These are phyloP conservation scores for Xestia xanthographa DNA, from an alignment of 2,888 invertebrate species.

Conservation along the genomic window DNA sequence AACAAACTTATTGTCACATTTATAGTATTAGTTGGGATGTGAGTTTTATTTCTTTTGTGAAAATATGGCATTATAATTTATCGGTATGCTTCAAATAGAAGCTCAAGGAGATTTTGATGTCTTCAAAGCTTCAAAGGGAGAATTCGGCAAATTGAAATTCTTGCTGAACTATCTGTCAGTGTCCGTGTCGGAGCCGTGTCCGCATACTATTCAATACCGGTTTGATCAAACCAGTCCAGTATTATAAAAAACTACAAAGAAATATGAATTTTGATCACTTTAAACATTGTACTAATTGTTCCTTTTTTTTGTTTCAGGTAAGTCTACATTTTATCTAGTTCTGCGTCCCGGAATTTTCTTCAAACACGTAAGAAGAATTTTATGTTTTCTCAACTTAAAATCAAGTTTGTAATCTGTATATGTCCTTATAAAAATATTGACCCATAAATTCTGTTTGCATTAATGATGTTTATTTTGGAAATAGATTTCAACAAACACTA, in stretches of 20 bases:
- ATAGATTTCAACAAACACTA: no score
- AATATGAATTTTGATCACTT: background rate
- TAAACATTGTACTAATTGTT: background rate
- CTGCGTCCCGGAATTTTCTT: background rate
- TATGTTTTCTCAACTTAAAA: background rate
- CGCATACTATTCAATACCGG: background rate
- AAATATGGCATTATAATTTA: background rate
- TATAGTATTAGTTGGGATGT: no score
- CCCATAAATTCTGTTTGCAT: no score
- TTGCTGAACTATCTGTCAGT: background rate
- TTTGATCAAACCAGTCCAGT: background rate
- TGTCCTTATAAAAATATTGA: no score
- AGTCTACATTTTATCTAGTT: constrained; percentile 13
- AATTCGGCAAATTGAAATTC: background rate
- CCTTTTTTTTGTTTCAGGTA: constrained; percentile 41
- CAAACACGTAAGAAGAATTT: background rate
- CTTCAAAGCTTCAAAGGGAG: background rate
- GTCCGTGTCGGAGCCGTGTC: background rate
- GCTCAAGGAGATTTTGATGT: background rate
- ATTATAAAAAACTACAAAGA: background rate
- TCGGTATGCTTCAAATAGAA: background rate
- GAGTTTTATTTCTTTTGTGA: constrained; percentile 5
- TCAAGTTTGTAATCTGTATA: background rate
- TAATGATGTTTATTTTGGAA: no score
- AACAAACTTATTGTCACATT: no score